Conservation (phyloP, 2,888 invertebrate genomes). For the Rhagophthalmus giganteus region DNA sequence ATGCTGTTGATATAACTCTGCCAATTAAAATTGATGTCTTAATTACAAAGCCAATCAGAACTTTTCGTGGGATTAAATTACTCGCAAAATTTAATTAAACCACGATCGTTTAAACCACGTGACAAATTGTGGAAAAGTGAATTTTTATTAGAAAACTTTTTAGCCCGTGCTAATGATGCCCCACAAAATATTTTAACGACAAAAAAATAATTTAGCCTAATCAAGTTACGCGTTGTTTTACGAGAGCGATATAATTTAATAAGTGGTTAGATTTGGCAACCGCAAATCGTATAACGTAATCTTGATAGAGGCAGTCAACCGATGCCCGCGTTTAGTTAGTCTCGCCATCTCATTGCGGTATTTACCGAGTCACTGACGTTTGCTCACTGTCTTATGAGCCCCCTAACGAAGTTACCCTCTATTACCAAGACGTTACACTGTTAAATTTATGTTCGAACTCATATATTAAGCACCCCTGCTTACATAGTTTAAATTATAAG, state of each 20-base stretch:
- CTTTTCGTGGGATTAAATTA: constrained; percentile 49
- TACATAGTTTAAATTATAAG: constrained; percentile 37
- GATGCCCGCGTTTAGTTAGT: constrained; percentile 16
- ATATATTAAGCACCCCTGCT: constrained; percentile 38
- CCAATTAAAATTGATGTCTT: constrained; percentile 55
- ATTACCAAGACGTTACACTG: constrained; percentile 23
- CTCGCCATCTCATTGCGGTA: constrained; percentile 27
- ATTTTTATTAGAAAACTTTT: constrained; percentile 13
- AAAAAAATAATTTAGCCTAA: no score
- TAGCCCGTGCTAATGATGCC: no score
- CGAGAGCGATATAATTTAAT: constrained; percentile 22
- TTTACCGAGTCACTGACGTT: constrained; percentile 28
- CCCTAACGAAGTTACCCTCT: constrained; percentile 18
- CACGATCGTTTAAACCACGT: constrained; percentile 16
- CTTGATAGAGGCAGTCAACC: constrained; percentile 22
- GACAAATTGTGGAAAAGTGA: constrained; percentile 19
- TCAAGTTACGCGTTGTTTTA: no score
- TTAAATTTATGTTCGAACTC: constrained; percentile 34
- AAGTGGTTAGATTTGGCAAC: constrained; percentile 26
- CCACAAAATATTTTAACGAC: background rate
- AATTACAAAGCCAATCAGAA: constrained; percentile 55
- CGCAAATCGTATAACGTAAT: constrained; percentile 27
- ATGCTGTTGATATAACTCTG: constrained; percentile 40
- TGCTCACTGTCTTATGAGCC: constrained; percentile 26
- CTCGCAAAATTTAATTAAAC: constrained; percentile 48